Evolutionary conservation across 2,888 invertebrate genomes (phyloP), one percentile per base, ranked within the genome.

Genomic region (Rhagonycha fulva): DNA sequence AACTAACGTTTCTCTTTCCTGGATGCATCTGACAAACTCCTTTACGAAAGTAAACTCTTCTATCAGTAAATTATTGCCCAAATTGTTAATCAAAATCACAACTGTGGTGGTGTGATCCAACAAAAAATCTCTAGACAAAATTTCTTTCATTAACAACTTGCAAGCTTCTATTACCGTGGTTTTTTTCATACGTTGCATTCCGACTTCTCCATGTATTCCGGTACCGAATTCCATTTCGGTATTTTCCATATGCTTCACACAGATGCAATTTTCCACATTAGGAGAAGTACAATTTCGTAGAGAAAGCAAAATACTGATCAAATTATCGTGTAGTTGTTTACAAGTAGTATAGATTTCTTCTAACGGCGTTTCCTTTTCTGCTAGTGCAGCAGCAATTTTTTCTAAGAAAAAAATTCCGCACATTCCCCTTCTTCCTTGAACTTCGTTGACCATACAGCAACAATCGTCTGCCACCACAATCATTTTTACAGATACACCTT

Each of bases 331-430:
- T 0, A 91, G 87, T 63, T 88, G 87, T 2, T 83, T 84, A 19
- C 91, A 90, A 79, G 88, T 86, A 7, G 87, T 80, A 69, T 87
- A 87, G 23, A 95, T 93, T 30, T 92, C 90, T 0, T 88, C 84
- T 75, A 95, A 84, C 28, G 88, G 87, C 73, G 87, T 89, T 0
- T 92, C 92, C 76, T 89, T 88, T 77, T 91, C 91, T 0, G 95
- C 91, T 90, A 96, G 89, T 0, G 94, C 94, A 14, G 96, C 96
- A 68, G 94, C 93, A 78, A 96, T 90, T 93, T 93, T 89, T 60
- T 86, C 84, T 9, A 92, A 82, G 14, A 93, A 84, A 14, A 91
- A 81, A 14, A 90, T 88, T 3, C 92, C 93, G 81, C 89, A 89
- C 62, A 92, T 86, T 61, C 92, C 91, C 61, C 82, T 77, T 74